These are phyloP conservation scores for Spilarctia lutea DNA, from an alignment of 2,888 invertebrate species.

Conservation along the genomic window DNA sequence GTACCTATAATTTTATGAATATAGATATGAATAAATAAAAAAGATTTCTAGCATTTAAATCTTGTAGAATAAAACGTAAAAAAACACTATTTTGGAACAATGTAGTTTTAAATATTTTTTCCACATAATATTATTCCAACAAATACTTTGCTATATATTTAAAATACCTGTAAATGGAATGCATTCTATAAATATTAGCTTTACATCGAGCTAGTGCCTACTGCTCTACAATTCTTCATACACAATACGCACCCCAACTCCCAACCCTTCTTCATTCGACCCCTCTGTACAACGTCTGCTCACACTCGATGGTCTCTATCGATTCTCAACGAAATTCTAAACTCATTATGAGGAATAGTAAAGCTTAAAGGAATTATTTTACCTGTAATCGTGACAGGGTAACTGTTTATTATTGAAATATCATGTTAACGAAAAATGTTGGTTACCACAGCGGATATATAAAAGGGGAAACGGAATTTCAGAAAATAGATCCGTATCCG, in stretches of 20 bases:
- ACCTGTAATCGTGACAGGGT: background rate
- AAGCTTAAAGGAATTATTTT: background rate
- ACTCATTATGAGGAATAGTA: background rate
- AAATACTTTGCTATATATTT: no score
- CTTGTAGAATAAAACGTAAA: no score
- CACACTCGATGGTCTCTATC: background rate
- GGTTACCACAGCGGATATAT: slow-evolving; percentile 12
- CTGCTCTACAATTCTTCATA: background rate
- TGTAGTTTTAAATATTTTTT: no score
- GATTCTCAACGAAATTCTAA: background rate
- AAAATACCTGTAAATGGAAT: background rate
- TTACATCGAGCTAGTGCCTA: background rate
- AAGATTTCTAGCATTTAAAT: no score
- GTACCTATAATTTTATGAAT: no score
- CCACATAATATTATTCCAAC: no score
- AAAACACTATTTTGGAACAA: no score
- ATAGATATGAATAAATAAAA: no score
- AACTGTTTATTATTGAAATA: background rate
- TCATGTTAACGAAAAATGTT: slow-evolving; percentile 3
- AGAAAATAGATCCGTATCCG: background rate
- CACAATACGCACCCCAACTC: background rate
- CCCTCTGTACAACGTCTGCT: background rate
- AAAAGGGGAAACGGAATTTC: slow-evolving; percentile 9
- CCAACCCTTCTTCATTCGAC: background rate
- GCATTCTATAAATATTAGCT: background rate